Evolutionary conservation across 2,888 invertebrate species (phyloP), one percentile per base, ranked within the genome.

Genomic region (Brassicogethes aeneus): DNA sequence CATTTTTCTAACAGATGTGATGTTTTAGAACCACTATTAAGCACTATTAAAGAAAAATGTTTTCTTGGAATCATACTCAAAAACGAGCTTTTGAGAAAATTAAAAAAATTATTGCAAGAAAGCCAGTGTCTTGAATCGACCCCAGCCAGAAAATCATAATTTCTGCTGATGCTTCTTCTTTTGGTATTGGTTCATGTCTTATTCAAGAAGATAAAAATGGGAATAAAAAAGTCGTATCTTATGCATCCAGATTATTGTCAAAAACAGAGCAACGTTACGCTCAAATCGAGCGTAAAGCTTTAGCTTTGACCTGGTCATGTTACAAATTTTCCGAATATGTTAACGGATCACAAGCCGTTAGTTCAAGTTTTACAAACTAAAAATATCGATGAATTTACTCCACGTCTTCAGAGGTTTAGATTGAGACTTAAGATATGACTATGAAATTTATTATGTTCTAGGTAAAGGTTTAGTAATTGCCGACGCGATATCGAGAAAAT

Each of bases 291-390:
- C 1, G 41, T 42, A 40, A 43, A 34, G 34, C 37, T 2, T 17
- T 37, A 8, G 42, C 42, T 13, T 34, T 42, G 10, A 34, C 45
- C 1, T 45, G 39, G 36, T 39, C 39, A 2, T 10, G 29, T 2
- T 35, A 42, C 2, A 41, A 39, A 32, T 41, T 42, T 34, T 15
- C 16, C 16, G 40, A 41, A 16, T 40, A 36, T 15, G 15, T 43
- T 23, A 23, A 41, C 41, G 2, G 44, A 44, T 36, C 44, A 44
- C 29, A 34, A 35, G n/a, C 44, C 44, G 7, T 29, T 43, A n/a
- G 5, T 44, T 10, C 42, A 43, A 29, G 34, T 44, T 14, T 17
- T 39, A 7, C 39, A 43, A 36, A 36, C 42, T 3, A 44, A 44
- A 33, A 36, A 42, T 5, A 34, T 44, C 8, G 42, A 43, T 30